A percentile compares a stretch with the other conserved stretches of the same genome.
phyloP scores from a whole-genome alignment of 2,797 vertebrate species.

The Hephaestus fuliginosus region DNA sequence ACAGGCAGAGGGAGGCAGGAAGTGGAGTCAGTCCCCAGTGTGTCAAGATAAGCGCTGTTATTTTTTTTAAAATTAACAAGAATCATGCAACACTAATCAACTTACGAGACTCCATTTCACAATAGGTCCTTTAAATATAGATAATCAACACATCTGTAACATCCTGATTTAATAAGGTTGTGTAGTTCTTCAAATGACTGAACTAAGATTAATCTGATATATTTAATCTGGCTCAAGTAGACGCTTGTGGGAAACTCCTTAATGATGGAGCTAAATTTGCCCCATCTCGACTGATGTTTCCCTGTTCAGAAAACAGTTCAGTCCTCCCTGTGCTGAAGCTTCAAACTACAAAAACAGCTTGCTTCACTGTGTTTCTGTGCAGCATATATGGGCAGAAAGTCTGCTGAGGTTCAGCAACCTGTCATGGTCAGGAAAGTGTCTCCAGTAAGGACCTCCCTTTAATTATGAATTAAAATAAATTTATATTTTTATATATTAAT shows the following conservation, averaged over 20 bases:
- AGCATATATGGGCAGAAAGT: background rate
- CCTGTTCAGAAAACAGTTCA: slow-evolving; percentile 12
- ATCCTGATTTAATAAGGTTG: background rate
- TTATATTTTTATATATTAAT: no score
- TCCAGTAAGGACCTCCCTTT: background rate
- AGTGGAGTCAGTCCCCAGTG: slow-evolving; percentile 16
- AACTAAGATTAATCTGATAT: background rate
- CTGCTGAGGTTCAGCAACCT: background rate
- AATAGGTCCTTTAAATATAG: no score
- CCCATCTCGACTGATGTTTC: slow-evolving; percentile 14
- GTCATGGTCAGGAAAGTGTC: background rate
- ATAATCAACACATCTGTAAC: background rate
- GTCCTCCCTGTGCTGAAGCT: background rate
- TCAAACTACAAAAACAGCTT: slow-evolving; percentile 4
- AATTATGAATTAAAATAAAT: background rate
- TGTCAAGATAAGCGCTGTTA: background rate
- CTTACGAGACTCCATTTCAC: no score
- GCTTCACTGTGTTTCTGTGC: background rate
- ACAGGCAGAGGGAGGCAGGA: slow-evolving; percentile 45
- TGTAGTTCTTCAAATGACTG: background rate
- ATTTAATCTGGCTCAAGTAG: background rate
- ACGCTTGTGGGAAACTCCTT: background rate
- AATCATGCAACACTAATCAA: background rate
- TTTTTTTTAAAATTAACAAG: background rate
- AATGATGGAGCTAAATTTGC: background rate